Evolutionary conservation across 1,140 invertebrate species (phyloP), one percentile per base, ranked within the genome.

Genomic region (Eufriesea mexicana): DNA sequence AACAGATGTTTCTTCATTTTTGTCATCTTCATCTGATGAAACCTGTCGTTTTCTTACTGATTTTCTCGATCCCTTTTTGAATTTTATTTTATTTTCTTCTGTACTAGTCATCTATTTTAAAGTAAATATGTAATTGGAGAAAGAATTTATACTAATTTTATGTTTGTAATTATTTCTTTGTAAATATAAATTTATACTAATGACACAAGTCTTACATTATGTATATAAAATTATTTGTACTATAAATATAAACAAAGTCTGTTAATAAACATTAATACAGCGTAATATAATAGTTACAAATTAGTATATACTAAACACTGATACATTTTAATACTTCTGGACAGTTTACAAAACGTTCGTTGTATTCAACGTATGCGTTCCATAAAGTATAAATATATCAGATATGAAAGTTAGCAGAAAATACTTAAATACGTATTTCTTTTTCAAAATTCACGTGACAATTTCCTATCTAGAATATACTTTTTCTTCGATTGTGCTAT

Each of bases 1-100:
- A 25, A 92, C 84, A 25, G 86, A 88, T 23, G 16, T 20, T 64
- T 90, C 88, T 25, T 92, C 89, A 49, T 79, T 74, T 9, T 93
- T 91, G 20, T 91, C 88, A 75, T 89, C 87, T 18, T 93, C 91
- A 62, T 93, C 90, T 2, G 84, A 89, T 4, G 88, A 86, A 57
- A 59, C 23, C 77, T 89, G 85, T 82, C 92, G 84, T 86, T 88
- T 91, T 51, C 94, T 89, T 47, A 94, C 71, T 55, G 84, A 68
- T 83, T 92, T 94, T 0, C 67, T 79, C 8, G 74, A 86, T 79
- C 86, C 91, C 62, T 91, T 93, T 73, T 94, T 94, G 74, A 94
- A 94, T 83, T 87, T 61, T 45, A 93, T 81, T 85, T 90, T 92
- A 25, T 70, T 45, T 68, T 90, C 86, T 5, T 90, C 86, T 12